phyloP scores from a whole-genome alignment of 2,797 vertebrate genomes.

The Lagodon rhomboides region DNA sequence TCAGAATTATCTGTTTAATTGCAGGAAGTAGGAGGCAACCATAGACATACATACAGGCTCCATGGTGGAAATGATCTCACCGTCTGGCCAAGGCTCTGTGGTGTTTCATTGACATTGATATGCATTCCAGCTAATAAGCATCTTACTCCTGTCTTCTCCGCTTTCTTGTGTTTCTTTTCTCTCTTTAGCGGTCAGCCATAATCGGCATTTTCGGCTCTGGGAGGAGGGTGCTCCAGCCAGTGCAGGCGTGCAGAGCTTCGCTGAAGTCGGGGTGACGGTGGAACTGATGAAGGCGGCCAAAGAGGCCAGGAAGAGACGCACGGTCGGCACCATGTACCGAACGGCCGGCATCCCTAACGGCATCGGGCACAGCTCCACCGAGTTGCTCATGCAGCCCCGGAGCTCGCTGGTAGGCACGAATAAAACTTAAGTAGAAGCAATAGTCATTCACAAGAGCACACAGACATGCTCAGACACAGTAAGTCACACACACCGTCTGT shows the following conservation, averaged over 20 bases:
- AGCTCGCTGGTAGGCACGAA: constrained; percentile 81
- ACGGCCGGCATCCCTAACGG: constrained; percentile 86
- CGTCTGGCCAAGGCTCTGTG: constrained; percentile 73
- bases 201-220: constrained; percentile 85
- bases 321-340: constrained; percentile 84
- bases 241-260: constrained; percentile 84
- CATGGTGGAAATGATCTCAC: constrained; percentile 79
- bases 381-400: constrained; percentile 84
- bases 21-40: constrained; percentile 67
- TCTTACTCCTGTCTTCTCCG: constrained; percentile 65
- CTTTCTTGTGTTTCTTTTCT: constrained; percentile 63
- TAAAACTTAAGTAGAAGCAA: constrained; percentile 27
- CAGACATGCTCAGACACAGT: constrained; percentile 56
- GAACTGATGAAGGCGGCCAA: constrained; percentile 86
- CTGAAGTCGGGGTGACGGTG: constrained; percentile 86
- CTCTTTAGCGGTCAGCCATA: constrained; percentile 85
- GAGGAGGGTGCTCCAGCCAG: constrained; percentile 83
- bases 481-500: constrained; percentile 58
- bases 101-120: constrained; percentile 75
- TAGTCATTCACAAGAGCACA: constrained; percentile 39
- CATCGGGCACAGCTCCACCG: constrained; percentile 87
- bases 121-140: constrained; percentile 67
- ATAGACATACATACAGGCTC: constrained; percentile 67
- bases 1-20: constrained; percentile 69
- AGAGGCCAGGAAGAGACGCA: constrained; percentile 82